Evolutionary conservation across 2,888 invertebrate genomes (phyloP).

Genomic region (Erannis defoliaria): DNA sequence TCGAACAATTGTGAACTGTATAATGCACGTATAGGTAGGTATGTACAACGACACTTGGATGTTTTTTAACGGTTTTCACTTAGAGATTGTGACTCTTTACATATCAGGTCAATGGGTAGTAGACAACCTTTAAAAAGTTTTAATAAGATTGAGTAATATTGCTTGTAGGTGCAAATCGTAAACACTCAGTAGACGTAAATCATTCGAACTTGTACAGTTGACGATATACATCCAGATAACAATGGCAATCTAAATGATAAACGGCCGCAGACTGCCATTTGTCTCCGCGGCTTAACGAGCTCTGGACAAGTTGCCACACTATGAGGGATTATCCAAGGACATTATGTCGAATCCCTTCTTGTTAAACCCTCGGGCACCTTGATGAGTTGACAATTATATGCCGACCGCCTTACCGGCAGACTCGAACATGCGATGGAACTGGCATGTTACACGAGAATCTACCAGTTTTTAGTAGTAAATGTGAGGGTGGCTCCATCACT

Average conservation of each 20-base stretch:
- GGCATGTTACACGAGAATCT: no score
- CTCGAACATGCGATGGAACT: background rate
- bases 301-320: conserved; percentile 37
- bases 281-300: conserved; percentile 53
- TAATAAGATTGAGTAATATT: background rate
- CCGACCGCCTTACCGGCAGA: background rate
- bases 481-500: background rate
- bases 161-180: background rate
- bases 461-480: background rate
- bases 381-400: conserved; percentile 31
- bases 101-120: no score
- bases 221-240: conserved; percentile 20
- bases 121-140: no score
- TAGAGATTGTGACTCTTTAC: no score
- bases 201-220: background rate
- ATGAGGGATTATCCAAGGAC: conserved; percentile 39
- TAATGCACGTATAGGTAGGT: no score
- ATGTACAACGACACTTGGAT: no score
- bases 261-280: conserved; percentile 52
- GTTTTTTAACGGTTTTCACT: no score
- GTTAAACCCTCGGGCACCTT: conserved; percentile 26
- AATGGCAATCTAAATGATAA: conserved; percentile 29
- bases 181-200: background rate
- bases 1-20: no score
- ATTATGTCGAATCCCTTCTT: conserved; percentile 16